Evolutionary conservation across 2,797 vertebrate species (phyloP).

Genomic region (Fundulus diaphanus): DNA sequence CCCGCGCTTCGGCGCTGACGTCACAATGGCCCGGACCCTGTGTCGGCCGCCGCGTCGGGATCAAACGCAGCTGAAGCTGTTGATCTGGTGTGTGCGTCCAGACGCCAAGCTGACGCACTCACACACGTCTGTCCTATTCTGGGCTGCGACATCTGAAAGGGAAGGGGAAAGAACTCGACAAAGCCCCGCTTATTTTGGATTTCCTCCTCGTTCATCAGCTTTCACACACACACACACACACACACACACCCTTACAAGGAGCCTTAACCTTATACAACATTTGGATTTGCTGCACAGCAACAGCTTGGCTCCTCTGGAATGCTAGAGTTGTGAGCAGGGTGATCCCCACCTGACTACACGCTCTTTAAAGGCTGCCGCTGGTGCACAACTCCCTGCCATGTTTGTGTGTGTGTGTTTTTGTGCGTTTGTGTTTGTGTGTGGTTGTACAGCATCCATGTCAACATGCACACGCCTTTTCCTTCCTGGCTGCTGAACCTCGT

Average conservation of each 20-base stretch:
- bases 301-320: constrained; percentile 54
- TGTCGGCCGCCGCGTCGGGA: constrained; percentile 30
- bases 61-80: constrained; percentile 29
- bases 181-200: constrained; percentile 28
- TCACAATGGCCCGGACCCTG: neutral
- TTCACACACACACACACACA: constrained; percentile 18
- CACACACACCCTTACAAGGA: constrained; percentile 8
- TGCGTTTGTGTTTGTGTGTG: constrained; percentile 8
- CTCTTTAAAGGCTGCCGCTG: constrained; percentile 50
- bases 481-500: constrained; percentile 57
- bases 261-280: constrained; percentile 59
- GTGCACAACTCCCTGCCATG: constrained; percentile 32
- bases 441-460: constrained; percentile 50
- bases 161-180: constrained; percentile 38
- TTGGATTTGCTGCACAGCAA: neutral
- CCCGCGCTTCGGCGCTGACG: neutral
- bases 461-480: constrained; percentile 55
- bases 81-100: neutral
- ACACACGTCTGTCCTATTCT: constrained; percentile 31
- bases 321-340: constrained; percentile 45
- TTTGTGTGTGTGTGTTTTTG: constrained; percentile 8
- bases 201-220: constrained; percentile 58
- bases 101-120: constrained; percentile 6
- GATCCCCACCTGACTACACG: constrained; percentile 74
- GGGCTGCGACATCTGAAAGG: neutral